Evolutionary conservation across 2,797 vertebrate species (phyloP).

Genomic region (Brachyrhaphis roseni): DNA sequence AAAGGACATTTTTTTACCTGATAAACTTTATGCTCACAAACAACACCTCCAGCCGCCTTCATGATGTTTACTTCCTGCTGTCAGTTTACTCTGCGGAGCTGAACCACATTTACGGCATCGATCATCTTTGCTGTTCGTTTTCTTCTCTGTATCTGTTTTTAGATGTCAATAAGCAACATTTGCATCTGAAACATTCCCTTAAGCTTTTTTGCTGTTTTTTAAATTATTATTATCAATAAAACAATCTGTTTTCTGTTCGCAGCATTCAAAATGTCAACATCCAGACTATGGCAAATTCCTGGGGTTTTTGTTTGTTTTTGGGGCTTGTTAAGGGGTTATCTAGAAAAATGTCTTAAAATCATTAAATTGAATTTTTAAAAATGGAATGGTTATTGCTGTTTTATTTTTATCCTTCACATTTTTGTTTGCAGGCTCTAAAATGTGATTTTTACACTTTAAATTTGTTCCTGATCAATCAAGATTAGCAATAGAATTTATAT

Average conservation of each 20-base stretch:
- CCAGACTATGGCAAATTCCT: no score
- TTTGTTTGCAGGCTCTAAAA: background rate
- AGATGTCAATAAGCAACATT: background rate
- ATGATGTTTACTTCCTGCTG: background rate
- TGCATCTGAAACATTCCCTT: background rate
- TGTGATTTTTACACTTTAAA: background rate
- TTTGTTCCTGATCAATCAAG: background rate
- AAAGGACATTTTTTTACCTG: background rate
- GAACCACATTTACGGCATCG: background rate
- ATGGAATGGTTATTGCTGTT: no score
- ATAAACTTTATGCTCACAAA: constrained; percentile 1
- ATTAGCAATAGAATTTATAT: background rate
- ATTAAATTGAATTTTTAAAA: no score
- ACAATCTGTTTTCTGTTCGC: no score
- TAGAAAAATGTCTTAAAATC: background rate
- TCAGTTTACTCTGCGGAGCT: background rate
- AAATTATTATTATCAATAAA: background rate
- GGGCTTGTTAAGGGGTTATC: no score
- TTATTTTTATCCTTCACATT: no score
- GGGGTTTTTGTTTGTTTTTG: no score
- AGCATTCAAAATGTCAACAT: no score
- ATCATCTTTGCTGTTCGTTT: background rate
- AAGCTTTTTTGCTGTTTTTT: background rate
- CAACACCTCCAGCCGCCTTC: background rate
- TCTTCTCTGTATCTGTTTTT: no score